Base-by-base conservation (phyloP, 2,113 vertebrate genomes). In the Sylvietta virens region DNA sequence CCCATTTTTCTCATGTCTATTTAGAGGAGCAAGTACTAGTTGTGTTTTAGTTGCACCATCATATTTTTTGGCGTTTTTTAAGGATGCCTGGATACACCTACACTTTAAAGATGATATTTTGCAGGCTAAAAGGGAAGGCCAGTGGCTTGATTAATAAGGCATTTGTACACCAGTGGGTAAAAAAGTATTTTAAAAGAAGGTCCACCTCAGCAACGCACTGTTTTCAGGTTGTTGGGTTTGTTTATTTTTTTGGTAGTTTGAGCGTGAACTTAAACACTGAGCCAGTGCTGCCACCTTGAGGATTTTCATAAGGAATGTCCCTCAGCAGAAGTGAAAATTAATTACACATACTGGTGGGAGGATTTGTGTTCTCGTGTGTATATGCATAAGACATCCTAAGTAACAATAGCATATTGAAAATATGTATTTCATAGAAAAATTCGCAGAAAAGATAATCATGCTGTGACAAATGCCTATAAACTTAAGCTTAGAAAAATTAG, bases 201-300 rank as follows among this genome's bases (percentile, higher is more conserved):
- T 30, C 89, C 26, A 72, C 18, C 23, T 85, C 27, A 81, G 31
- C 35, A 37, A 53, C 51, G 23, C 48, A 27, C 60, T 76, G 3
- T 71, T 95, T 92, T 79, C 64, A 81, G 18, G 47, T 45, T 27
- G 11, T 21, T 62, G 8, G 37, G 17, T 15, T 44, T 28, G 20
- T 4, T 39, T 37, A n/a, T 11, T 39, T 37, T 50, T 69, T 42
- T 16, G 0, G 10, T 14, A 31, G 13, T 12, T 40, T 10, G 27
- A 70, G 33, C 0, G 0, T 23, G 64, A 69, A 78, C 28, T 50
- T 92, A 78, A 98, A 98, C 89, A 60, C 71, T 95, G 67, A 86
- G 95, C 48, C 87, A 45, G 88, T 98, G 97, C 97, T 98, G 97
- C 97, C 97, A 97, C 95, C 97, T 86, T 73, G 95, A 97, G 98